Evolutionary conservation across 2,797 vertebrate genomes (phyloP).

Genomic region (Zalophus californianus): DNA sequence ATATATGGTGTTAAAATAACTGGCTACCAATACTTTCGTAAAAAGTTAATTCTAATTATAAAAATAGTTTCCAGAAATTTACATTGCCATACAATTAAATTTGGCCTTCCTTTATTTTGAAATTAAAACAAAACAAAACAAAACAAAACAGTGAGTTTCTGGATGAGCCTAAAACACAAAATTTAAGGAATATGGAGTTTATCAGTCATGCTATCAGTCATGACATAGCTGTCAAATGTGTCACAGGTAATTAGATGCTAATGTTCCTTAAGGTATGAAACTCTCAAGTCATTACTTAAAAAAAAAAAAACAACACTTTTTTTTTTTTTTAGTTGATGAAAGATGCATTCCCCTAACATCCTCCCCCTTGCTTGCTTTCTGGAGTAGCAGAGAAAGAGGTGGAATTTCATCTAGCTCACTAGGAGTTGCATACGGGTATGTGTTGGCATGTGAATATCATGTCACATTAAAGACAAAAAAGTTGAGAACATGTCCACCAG

Average conservation of each 20-base stretch:
- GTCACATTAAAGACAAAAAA: constrained; percentile 14
- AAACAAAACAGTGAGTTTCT: not conserved
- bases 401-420: constrained; percentile 3
- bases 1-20: not conserved
- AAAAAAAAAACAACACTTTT: too few species aligned
- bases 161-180: constrained; percentile 2
- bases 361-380: not conserved
- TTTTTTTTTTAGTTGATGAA: not conserved
- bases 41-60: constrained; percentile 49
- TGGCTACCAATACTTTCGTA: constrained; percentile 1
- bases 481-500: not conserved
- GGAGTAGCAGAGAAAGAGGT: not conserved
- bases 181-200: constrained; percentile 25
- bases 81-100: constrained; percentile 45
- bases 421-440: not conserved
- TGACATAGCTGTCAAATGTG: not conserved
- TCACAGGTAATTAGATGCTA: constrained; percentile 33
- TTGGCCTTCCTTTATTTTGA: constrained; percentile 41
- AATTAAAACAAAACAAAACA: not conserved
- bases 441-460: not conserved
- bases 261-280: constrained; percentile 35
- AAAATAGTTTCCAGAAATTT: constrained; percentile 22
- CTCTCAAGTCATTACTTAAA: not conserved
- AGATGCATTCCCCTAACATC: not conserved
- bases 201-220: not conserved